Evolutionary conservation across 2,797 vertebrate species (phyloP), one percentile per base, ranked within the genome.

Genomic region (Xenentodon cancila): DNA sequence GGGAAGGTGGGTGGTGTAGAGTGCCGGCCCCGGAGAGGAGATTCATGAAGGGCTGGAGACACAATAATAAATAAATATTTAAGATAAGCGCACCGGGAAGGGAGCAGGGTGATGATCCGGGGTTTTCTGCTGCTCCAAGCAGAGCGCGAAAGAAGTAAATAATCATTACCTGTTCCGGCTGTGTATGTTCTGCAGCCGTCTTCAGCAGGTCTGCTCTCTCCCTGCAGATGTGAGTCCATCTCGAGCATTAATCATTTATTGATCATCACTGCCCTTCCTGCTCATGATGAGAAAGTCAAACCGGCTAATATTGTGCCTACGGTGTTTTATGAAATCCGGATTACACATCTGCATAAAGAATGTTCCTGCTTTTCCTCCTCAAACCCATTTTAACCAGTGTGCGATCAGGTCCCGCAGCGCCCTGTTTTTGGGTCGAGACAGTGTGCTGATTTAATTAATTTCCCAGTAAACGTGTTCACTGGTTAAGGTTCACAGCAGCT

Each of bases 211-310:
- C 73, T 51, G 44, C 64, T 17, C 46, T 19, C 37, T 66, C 73
- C 73, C 80, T 46, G 64, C 81, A 81, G 64, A 75, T 73, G 70
- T 34, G 64, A 67, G 71, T 67, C 75, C 79, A 80, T 79, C 70
- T 59, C n/a, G 42, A 79, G 79, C 82, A 89, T 88, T 85, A 87
- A 87, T 87, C 85, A 84, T 62, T 15, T 84, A 87, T 87, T 73
- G 85, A 90, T 86, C 85, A 80, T 43, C 68, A 0, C 64, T 84
- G 86, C 79, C 81, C 85, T 84, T 86, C 84, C 79, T 68, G 76
- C 82, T 86, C 85, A 82, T 90, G 81, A 88, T 83, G 85, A 90
- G 83, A 84, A 87, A 84, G 84, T 85, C 85, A 84, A 87, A 74
- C 61, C 63, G 68, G 67, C 78, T 77, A 75, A 84, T 78, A 77